Conservation (phyloP, 2,113 vertebrate species). For the Gadus chalcogrammus region DNA sequence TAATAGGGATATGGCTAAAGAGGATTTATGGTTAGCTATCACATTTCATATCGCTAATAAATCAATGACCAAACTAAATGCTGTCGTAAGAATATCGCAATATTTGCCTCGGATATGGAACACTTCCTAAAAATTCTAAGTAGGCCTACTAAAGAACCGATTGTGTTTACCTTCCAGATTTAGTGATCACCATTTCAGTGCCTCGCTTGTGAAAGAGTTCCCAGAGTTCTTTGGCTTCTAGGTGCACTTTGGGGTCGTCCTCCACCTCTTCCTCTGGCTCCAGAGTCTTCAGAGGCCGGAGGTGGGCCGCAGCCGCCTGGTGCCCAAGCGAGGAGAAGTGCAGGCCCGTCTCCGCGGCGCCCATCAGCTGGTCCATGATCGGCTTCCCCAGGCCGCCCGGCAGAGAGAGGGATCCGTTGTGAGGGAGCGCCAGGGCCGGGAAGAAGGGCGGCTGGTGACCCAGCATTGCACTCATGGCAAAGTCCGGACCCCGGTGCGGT, state of each 20-base stretch:
- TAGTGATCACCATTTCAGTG: conserved; percentile 99
- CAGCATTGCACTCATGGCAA: conserved; percentile 98
- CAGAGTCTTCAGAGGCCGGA: conserved; percentile 94
- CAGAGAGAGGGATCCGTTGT: conserved; percentile 89
- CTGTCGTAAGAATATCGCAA: conserved; percentile 1
- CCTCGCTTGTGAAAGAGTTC: conserved; percentile 97
- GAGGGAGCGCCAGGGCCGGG: conserved; percentile 92
- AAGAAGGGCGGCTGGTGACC: conserved; percentile 97
- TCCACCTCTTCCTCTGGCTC: conserved; percentile 98
- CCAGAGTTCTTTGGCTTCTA: conserved; percentile 99
- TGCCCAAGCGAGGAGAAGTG: conserved; percentile 94
- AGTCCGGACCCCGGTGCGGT: conserved; percentile 98
- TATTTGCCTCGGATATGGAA: too few species aligned
- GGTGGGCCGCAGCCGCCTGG: conserved; percentile 86
- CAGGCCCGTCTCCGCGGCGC: conserved; percentile 88
- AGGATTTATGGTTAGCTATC: neutral
- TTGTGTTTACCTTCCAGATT: conserved; percentile 92
- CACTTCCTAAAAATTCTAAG: neutral
- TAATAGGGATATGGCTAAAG: too few species aligned
- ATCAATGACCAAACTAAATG: conserved; percentile 15
- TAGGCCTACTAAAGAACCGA: neutral
- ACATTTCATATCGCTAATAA: conserved; percentile 25
- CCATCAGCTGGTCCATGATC: conserved; percentile 98
- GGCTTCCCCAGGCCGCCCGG: conserved; percentile 95
- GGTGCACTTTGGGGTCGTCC: conserved; percentile 97